phyloP scores from a whole-genome alignment of 2,113 vertebrate genomes.

The Bostrychus sinensis region DNA sequence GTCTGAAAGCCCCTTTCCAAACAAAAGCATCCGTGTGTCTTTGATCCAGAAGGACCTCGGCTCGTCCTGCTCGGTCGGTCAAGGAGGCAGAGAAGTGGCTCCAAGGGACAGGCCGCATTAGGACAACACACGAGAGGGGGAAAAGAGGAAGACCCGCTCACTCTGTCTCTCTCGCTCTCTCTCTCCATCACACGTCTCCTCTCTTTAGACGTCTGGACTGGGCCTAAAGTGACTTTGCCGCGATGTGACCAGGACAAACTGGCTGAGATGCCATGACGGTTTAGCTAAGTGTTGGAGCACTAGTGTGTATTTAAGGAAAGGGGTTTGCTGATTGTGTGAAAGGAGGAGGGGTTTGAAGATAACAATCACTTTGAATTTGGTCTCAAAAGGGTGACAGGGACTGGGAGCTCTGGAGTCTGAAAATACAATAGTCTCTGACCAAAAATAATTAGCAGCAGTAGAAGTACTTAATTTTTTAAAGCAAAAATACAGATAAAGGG shows the following conservation, averaged over 20 bases:
- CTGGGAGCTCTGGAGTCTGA: constrained; percentile 68
- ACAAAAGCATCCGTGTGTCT: constrained; percentile 43
- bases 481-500: too few relatives aligned
- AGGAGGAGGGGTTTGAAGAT: constrained; percentile 49
- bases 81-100: constrained; percentile 68
- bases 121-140: constrained; percentile 45
- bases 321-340: constrained; percentile 23
- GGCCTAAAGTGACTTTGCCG: constrained; percentile 73
- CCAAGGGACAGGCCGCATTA: constrained; percentile 64
- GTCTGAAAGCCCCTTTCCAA: constrained; percentile 23
- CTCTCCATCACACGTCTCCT: constrained; percentile 71
- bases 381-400: constrained; percentile 69
- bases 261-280: constrained; percentile 60
- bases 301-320: constrained; percentile 51
- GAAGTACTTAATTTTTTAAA: too few relatives aligned
- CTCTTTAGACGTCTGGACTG: constrained; percentile 62
- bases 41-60: constrained; percentile 64
- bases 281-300: constrained; percentile 55
- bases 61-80: constrained; percentile 55
- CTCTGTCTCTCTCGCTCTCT: constrained; percentile 57
- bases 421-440: constrained; percentile 62
- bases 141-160: constrained; percentile 65
- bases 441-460: not conserved
- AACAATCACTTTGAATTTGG: constrained; percentile 75
- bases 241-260: constrained; percentile 73